These are phyloP conservation scores for Trichonephila clavata DNA, from an alignment of 1,140 invertebrate species.

Conservation along the genomic window DNA sequence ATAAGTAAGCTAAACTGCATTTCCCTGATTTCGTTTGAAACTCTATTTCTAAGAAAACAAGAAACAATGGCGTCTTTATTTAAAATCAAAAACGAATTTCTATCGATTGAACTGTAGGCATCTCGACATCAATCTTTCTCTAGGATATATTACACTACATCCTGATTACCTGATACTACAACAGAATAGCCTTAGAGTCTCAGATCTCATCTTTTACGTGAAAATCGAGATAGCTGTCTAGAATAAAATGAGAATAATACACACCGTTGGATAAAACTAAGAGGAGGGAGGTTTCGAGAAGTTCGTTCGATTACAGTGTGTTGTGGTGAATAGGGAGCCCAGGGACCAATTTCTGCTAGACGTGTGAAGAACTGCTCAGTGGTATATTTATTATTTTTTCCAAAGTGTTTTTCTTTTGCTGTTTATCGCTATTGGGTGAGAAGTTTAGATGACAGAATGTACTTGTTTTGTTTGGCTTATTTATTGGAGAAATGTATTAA, in stretches of 20 bases:
- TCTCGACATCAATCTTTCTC: background rate
- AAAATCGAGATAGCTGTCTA: slow-evolving; percentile 45
- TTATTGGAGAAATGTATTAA: background rate
- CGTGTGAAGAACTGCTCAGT: slow-evolving; percentile 19
- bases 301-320: slow-evolving; percentile 63
- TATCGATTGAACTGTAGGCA: too few relatives aligned
- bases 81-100: too few relatives aligned
- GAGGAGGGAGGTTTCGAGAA: background rate
- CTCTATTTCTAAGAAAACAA: too few relatives aligned
- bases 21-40: too few relatives aligned
- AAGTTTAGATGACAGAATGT: background rate
- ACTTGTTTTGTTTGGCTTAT: background rate
- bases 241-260: slow-evolving; percentile 46
- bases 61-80: too few relatives aligned
- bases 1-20: too few relatives aligned
- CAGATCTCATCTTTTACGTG: slow-evolving; percentile 49
- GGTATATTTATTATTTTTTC: slow-evolving; percentile 44
- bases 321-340: slow-evolving; percentile 46
- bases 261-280: background rate
- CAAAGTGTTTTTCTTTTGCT: background rate
- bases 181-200: slow-evolving; percentile 2
- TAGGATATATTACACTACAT: background rate
- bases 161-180: slow-evolving; percentile 15
- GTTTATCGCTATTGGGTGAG: slow-evolving; percentile 25
- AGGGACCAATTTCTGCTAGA: slow-evolving; percentile 55